A percentile compares a stretch with the other conserved stretches of the same genome.
Evolutionary conservation across 1,140 invertebrate species (phyloP).

Genomic region (Achroia grisella): DNA sequence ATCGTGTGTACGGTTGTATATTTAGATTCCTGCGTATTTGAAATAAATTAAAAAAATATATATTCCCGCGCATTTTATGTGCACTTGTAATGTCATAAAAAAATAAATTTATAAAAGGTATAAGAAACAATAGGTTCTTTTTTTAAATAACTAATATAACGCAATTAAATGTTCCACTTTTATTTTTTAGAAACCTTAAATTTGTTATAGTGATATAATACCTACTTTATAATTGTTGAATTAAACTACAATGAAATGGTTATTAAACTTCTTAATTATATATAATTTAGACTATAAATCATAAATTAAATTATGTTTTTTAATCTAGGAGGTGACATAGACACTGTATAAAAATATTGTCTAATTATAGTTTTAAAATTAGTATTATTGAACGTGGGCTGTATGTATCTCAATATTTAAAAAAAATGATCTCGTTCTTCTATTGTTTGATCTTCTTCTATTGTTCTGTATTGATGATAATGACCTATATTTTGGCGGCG

Average conservation of each 20-base stretch:
- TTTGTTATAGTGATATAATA: not conserved
- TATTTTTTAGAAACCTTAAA: not conserved
- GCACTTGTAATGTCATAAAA: too few species aligned
- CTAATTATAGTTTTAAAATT: not conserved
- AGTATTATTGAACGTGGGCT: not conserved
- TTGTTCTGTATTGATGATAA: too few species aligned
- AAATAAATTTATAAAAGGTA: too few species aligned
- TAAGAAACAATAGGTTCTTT: too few species aligned
- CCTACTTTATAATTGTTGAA: not conserved
- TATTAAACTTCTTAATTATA: not conserved
- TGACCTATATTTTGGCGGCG: too few species aligned
- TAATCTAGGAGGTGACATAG: not conserved
- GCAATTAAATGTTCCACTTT: not conserved
- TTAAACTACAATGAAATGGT: not conserved
- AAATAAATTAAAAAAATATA: not conserved
- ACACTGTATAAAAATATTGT: not conserved
- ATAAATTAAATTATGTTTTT: not conserved
- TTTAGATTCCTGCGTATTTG: not conserved
- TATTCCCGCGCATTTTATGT: too few species aligned
- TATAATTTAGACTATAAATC: not conserved
- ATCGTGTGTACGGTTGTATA: too few species aligned
- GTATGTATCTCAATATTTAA: not conserved
- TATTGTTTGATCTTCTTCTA: too few species aligned
- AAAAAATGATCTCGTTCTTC: too few species aligned
- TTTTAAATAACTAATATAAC: too few species aligned